A percentile compares a stretch with the other conserved stretches of the same genome.
Conservation (phyloP, 2,797 vertebrate genomes). For the Hoplostethus atlanticus region DNA sequence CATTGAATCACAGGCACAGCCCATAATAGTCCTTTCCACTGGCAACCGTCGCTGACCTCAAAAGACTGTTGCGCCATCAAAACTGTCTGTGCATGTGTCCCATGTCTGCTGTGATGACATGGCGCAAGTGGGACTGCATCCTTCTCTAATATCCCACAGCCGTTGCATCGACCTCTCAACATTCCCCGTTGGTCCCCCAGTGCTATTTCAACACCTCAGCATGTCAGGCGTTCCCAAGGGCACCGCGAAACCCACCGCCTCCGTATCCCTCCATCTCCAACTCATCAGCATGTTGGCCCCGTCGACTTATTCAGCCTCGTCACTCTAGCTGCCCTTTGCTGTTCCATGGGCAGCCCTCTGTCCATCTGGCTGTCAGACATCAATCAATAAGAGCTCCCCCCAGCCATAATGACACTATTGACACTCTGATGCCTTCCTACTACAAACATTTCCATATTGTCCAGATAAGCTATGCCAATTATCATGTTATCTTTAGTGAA, state of each 20-base stretch:
- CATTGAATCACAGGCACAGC: conserved; percentile 35
- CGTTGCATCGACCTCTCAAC: conserved; percentile 5
- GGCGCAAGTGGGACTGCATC: neutral
- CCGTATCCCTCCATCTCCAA: neutral
- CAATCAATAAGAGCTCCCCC: conserved; percentile 64
- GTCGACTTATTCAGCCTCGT: conserved; percentile 32
- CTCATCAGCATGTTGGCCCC: neutral
- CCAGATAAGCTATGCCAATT: no score
- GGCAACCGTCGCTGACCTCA: neutral
- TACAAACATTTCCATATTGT: no score
- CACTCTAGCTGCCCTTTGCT: conserved; percentile 33
- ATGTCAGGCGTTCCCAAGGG: neutral
- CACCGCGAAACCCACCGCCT: neutral
- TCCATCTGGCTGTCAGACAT: conserved; percentile 58
- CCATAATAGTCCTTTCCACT: conserved; percentile 29
- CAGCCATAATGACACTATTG: conserved; percentile 51
- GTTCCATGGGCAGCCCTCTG: neutral
- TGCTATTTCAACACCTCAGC: neutral
- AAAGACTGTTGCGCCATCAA: neutral
- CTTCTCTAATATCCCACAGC: neutral
- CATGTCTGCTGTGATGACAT: neutral
- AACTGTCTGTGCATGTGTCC: neutral
- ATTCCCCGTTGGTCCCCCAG: conserved; percentile 9
- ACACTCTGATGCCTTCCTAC: conserved; percentile 15
- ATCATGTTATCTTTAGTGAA: no score